phyloP scores from a whole-genome alignment of 2,113 vertebrate species.

The Phalacrocorax carbo region DNA sequence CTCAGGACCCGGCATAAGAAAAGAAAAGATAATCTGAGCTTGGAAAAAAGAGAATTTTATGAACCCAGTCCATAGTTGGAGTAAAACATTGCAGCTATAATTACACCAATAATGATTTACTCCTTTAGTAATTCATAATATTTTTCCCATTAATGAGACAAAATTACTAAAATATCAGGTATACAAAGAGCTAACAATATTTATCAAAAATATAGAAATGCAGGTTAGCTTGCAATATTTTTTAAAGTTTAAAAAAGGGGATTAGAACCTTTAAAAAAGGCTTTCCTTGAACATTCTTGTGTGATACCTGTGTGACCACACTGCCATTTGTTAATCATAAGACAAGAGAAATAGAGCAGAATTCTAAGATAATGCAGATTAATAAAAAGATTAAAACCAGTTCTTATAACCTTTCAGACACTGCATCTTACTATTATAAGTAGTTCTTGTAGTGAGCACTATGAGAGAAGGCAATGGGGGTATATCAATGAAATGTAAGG shows the following conservation, averaged over 20 bases:
- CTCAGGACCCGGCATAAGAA: not conserved
- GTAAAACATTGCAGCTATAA: not conserved
- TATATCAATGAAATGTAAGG: not conserved
- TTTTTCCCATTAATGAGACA: not conserved
- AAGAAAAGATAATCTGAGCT: not conserved
- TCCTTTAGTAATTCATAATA: not conserved
- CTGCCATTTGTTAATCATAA: not conserved
- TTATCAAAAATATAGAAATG: not conserved
- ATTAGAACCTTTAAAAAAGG: not conserved
- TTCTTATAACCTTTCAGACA: not conserved
- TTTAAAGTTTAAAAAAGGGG: accelerated
- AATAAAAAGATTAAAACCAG: accelerated
- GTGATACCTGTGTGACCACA: not conserved
- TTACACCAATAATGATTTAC: not conserved
- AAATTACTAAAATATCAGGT: not conserved
- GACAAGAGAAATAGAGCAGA: not conserved
- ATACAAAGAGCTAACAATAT: not conserved
- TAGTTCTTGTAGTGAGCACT: not conserved
- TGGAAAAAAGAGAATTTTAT: not conserved
- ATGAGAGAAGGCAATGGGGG: not conserved
- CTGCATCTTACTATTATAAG: not conserved
- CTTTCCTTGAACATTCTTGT: not conserved
- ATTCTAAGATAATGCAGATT: not conserved
- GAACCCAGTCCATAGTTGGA: accelerated
- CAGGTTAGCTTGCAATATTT: not conserved